These are phyloP conservation scores for Eudemis profundana DNA, from an alignment of 2,888 invertebrate genomes.

Conservation along the genomic window DNA sequence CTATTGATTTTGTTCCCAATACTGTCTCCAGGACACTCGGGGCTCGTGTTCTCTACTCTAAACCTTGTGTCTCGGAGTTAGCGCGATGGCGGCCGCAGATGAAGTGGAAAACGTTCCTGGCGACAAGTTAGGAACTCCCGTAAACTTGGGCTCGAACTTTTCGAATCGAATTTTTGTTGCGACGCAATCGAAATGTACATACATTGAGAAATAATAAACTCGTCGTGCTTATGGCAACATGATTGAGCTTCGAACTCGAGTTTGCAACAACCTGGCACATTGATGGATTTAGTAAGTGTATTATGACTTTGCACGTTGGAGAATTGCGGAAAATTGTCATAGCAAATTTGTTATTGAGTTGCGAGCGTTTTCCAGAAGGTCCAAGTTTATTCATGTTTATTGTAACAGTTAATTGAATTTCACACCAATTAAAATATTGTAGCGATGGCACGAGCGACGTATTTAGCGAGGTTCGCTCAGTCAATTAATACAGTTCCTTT, in stretches of 20 bases:
- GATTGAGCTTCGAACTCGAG: constrained; percentile 32
- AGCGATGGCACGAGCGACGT: constrained; percentile 3
- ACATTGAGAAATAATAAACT: constrained; percentile 37
- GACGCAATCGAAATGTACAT: constrained; percentile 38
- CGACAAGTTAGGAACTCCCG: constrained; percentile 35
- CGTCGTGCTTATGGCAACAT: constrained; percentile 28
- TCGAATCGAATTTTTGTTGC: constrained; percentile 40
- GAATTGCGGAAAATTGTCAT: not conserved
- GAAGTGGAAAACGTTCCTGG: not conserved
- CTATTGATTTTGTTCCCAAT: constrained; percentile 43
- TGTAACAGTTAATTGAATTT: constrained; percentile 26
- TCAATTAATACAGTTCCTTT: constrained; percentile 34
- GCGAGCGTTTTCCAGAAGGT: too few relatives aligned
- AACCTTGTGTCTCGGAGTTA: constrained; percentile 3
- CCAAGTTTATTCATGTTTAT: constrained; percentile 16
- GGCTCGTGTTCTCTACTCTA: not conserved
- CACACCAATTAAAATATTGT: constrained; percentile 32
- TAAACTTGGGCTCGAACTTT: constrained; percentile 27
- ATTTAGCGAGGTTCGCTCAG: constrained; percentile 10
- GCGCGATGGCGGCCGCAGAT: not conserved
- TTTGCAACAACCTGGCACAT: constrained; percentile 8
- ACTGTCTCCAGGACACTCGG: constrained; percentile 9
- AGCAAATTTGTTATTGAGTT: not conserved
- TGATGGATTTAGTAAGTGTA: constrained; percentile 14
- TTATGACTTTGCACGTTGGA: constrained; percentile 15